phyloP scores from a whole-genome alignment of 1,140 invertebrate genomes.

The Pseudomyrmex concolor region DNA sequence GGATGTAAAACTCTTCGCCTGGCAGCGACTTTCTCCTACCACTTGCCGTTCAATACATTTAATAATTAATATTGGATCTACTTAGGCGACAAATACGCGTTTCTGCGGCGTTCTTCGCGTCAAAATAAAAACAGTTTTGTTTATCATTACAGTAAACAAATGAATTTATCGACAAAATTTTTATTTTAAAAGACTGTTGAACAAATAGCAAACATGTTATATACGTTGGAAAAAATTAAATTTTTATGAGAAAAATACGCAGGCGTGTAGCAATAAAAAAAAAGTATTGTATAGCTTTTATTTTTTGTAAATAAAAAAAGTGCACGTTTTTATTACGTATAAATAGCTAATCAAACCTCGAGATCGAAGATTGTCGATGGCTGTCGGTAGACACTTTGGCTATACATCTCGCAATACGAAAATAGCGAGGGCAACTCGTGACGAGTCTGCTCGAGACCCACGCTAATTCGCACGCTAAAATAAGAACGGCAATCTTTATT shows the following conservation, averaged over 20 bases:
- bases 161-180: neutral
- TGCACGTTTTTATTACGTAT: neutral
- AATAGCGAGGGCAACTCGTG: constrained; percentile 71
- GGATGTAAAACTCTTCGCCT: constrained; percentile 71
- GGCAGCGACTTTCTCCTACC: constrained; percentile 48
- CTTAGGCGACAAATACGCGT: no score
- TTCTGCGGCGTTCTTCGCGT: no score
- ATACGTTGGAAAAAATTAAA: no score
- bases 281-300: no score
- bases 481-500: constrained; percentile 76
- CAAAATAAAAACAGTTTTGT: neutral
- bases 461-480: constrained; percentile 78
- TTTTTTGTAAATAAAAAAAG: no score
- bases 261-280: no score
- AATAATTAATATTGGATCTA: constrained; percentile 30
- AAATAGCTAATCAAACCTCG: neutral
- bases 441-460: constrained; percentile 75
- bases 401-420: constrained; percentile 62
- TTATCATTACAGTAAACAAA: no score
- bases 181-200: neutral
- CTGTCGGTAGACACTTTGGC: constrained; percentile 46
- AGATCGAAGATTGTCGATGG: constrained; percentile 51
- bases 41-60: constrained; percentile 48
- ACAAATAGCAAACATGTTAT: neutral
- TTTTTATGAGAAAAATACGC: no score